Evolutionary conservation across 2,888 invertebrate species (phyloP).

Genomic region (Drosophila paranaensis): DNA sequence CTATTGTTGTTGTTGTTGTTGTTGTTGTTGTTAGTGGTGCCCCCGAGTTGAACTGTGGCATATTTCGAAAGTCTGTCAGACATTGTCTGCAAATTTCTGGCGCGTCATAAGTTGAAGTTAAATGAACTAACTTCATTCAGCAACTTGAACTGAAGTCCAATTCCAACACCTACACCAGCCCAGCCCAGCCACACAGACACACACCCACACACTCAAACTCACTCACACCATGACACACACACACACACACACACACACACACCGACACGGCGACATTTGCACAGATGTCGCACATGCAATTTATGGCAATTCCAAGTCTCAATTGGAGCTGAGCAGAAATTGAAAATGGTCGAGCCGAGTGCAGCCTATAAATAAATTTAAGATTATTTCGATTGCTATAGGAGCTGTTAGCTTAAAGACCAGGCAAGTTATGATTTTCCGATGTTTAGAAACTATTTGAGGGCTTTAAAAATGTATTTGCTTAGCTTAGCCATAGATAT

Average conservation of each 20-base stretch:
- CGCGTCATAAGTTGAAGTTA: conserved; percentile 76
- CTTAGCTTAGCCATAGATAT: not conserved
- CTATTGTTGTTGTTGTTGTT: too few relatives aligned
- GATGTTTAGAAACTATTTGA: not conserved
- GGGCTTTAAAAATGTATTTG: not conserved
- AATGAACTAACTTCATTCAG: conserved; percentile 79
- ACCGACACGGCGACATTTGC: conserved; percentile 41
- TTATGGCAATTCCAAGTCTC: conserved; percentile 79
- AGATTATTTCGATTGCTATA: conserved; percentile 14
- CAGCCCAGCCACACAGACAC: conserved; percentile 13
- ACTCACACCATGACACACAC: conserved; percentile 2
- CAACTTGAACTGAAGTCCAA: conserved; percentile 44
- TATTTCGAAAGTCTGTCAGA: conserved; percentile 67
- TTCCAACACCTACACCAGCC: conserved; percentile 53
- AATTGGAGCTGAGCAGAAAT: conserved; percentile 67
- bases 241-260: not conserved
- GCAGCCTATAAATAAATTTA: conserved; percentile 32
- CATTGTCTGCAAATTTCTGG: conserved; percentile 77
- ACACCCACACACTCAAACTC: conserved; percentile 3
- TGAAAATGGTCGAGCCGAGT: conserved; percentile 49
- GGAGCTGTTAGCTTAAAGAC: not conserved
- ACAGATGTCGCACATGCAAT: conserved; percentile 78
- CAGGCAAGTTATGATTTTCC: too few relatives aligned
- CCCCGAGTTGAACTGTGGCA: conserved; percentile 59
- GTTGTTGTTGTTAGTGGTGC: conserved; percentile 26